Base-by-base conservation (phyloP, 1,140 invertebrate species). In the Dendroctonus valens region DNA sequence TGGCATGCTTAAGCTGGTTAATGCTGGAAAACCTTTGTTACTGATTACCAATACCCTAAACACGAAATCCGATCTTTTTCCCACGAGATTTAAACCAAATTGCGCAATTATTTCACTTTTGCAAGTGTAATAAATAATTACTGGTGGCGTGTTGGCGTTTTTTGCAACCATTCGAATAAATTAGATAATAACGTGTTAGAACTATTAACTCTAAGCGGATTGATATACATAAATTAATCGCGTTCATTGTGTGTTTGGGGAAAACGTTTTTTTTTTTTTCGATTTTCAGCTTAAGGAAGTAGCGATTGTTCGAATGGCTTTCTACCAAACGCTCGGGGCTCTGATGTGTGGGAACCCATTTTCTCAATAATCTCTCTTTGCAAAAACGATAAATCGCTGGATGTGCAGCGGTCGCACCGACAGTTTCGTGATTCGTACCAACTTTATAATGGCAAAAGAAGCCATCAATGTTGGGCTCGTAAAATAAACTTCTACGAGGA, bases 391-490 rank as follows among this genome's bases (percentile, higher is more conserved):
- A 64, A 64, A 64, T 64, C 52, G 61, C 9, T 53, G 42, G 52
- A 64, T 64, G 49, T 64, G 44, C 61, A 44, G 51, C 61, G 52
- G 61, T 55, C 26, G 61, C 51, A 41, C 52, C 61, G 61, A 64
- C 61, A 53, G 61, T 64, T 64, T 64, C 61, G 61, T 64, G 61
- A 64, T 64, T 44, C 41, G 61, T 64, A 64, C 61, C 26, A 64
- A 48, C 51, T 55, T 64, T 64, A 64, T 64, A 64, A 64, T 59
- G 44, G 58, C 58, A 59, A 59, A 59, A 59, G 58, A 59, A 59
- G 58, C 58, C 58, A 59, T 59, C 58, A 59, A 49, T 38, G 39
- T 59, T 59, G 50, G 38, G 14, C 46, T 41, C n/a, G 39, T 59
- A 59, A 26, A 59, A 59, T 59, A 59, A 59, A 59, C 58, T 49